Base-by-base conservation (phyloP, 2,888 invertebrate species). In the Drosophila atripex region DNA sequence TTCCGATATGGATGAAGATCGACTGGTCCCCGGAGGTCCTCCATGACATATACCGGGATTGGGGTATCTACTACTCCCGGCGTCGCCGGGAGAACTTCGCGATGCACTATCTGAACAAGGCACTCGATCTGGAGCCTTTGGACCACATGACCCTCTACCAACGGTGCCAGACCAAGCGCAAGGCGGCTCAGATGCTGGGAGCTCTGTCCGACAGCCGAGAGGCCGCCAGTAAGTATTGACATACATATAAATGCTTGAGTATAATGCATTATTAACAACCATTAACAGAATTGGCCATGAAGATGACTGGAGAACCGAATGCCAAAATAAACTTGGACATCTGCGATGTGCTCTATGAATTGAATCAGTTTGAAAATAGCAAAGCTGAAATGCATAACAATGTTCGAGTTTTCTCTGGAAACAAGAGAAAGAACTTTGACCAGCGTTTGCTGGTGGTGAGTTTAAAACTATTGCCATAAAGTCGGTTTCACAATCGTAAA, bases 11-110 rank as follows among this genome's bases (percentile, higher is more conserved):
- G 90, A 71, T 80, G 16, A 84, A 79, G 21, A 75, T 90, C 7
- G 86, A 86, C 11, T 88, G 89, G 82, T 75, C 72, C 11, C 75
- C 77, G 0, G 89, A 90, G 41, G 78, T 89, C 3, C 80, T 88
- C n/a, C 90, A 90, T 64, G 58, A 85, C n/a, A 88, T 91, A 14
- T 91, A 89, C 14, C 79, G 88, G 5, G 91, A 90, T 30, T 91
- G 91, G 91, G 91, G 90, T 3, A 73, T 80, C 0, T 90, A 90
- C 58, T 91, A 90, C 47, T 89, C 88, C 0, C 83, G 77, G 16
- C 86, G 88, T 7, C 90, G 90, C 4, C 78, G 90, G 21, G 76
- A 89, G 61, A 89, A 88, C 32, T 80, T 86, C 12, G 91, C 91
- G 0, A 59, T 88, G 5, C 66, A 89, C n/a, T 91, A 91, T 43